Percentiles rank a stretch among this genome's conserved stretches.
These are phyloP conservation scores for Smithornis capensis DNA, from an alignment of 2,113 vertebrate genomes.

Conservation along the genomic window DNA sequence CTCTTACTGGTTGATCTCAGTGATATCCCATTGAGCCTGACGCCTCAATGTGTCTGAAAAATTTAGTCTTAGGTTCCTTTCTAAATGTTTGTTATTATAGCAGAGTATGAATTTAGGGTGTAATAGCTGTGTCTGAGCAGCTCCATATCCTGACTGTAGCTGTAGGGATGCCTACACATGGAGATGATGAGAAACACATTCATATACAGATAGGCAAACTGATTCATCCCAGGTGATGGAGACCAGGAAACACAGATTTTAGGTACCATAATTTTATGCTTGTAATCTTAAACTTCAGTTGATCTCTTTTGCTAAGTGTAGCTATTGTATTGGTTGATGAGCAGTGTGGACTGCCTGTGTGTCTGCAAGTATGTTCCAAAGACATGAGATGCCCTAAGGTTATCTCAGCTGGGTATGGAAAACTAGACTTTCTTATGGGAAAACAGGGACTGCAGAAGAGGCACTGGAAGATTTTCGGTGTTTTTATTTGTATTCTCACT, in stretches of 20 bases:
- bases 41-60: neutral
- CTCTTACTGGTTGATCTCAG: neutral
- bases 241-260: neutral
- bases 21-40: neutral
- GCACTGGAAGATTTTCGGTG: neutral
- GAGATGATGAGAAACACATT: neutral
- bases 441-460: neutral
- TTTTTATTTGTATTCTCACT: neutral
- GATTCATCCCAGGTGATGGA: neutral
- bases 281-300: neutral
- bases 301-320: neutral
- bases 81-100: neutral
- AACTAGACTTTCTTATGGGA: neutral
- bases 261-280: neutral
- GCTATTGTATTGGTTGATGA: neutral
- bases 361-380: neutral
- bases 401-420: neutral
- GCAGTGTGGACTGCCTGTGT: neutral
- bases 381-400: neutral
- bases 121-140: neutral
- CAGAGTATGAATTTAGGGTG: neutral
- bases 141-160: neutral
- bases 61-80: neutral
- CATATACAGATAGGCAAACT: neutral
- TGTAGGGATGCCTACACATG: neutral